Percentiles rank a stretch among this genome's conserved stretches.
Conservation (phyloP, 1,140 invertebrate genomes). For the Marisa cornuarietis region DNA sequence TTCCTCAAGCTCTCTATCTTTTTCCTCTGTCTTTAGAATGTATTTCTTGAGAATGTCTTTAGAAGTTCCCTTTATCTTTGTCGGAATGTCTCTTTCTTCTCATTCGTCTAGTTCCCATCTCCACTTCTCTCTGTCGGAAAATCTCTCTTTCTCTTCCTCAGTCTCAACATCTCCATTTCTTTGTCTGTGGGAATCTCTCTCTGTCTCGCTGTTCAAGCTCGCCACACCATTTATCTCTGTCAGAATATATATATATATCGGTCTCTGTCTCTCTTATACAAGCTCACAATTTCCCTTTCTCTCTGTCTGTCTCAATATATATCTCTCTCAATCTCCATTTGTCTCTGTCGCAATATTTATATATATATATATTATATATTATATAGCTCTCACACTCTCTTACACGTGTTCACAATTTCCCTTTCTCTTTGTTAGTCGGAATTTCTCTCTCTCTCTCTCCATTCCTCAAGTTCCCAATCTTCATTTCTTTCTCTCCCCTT, state of each 20-base stretch:
- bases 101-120: not conserved
- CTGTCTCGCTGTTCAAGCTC: not conserved
- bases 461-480: not conserved
- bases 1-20: too few relatives aligned
- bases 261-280: conserved; percentile 7
- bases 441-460: too few relatives aligned
- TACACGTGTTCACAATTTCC: too few relatives aligned
- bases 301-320: not conserved
- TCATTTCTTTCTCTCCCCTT: not conserved
- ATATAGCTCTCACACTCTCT: too few relatives aligned
- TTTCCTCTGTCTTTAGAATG: too few relatives aligned
- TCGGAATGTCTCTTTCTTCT: not conserved
- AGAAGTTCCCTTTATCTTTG: not conserved
- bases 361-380: conserved; percentile 3
- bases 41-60: too few relatives aligned
- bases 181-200: not conserved
- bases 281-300: conserved; percentile 19
- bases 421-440: too few relatives aligned
- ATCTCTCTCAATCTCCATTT: not conserved
- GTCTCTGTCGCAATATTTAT: not conserved
- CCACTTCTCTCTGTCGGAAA: not conserved
- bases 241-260: not conserved
- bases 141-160: conserved; percentile 1
- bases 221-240: not conserved
- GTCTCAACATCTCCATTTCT: not conserved